Evolutionary conservation across 2,888 invertebrate genomes (phyloP).

Genomic region (Tenthredo mesomela): DNA sequence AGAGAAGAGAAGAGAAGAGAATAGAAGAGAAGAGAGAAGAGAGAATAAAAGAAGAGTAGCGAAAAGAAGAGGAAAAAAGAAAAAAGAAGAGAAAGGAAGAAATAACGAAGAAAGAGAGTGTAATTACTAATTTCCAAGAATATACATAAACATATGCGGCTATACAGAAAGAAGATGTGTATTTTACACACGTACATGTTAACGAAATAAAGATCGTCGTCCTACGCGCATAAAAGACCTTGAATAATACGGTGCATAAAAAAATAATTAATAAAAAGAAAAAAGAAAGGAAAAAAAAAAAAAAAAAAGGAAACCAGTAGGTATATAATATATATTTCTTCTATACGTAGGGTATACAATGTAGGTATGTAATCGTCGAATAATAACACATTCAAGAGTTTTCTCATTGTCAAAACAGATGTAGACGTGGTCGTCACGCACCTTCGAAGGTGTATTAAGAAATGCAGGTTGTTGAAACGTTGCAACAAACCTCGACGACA

Average conservation of each 20-base stretch:
- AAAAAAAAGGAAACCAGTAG: background rate
- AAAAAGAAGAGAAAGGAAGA: background rate
- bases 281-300: background rate
- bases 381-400: background rate
- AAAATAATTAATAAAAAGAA: background rate
- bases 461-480: conserved; percentile 3
- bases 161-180: background rate
- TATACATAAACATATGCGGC: background rate
- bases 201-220: conserved; percentile 11
- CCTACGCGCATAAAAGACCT: conserved; percentile 17
- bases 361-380: background rate
- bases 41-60: background rate
- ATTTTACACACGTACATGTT: background rate
- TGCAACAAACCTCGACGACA: conserved; percentile 3
- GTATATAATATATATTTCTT: background rate
- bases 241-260: background rate
- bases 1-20: background rate
- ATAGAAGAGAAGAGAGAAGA: background rate
- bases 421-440: background rate
- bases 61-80: background rate
- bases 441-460: conserved; percentile 2
- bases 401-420: conserved; percentile 8
- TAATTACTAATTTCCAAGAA: conserved; percentile 39
- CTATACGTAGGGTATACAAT: background rate
- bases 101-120: conserved; percentile 2